Base-by-base conservation (phyloP, 2,888 invertebrate species). In the Steinernema hermaphroditum region DNA sequence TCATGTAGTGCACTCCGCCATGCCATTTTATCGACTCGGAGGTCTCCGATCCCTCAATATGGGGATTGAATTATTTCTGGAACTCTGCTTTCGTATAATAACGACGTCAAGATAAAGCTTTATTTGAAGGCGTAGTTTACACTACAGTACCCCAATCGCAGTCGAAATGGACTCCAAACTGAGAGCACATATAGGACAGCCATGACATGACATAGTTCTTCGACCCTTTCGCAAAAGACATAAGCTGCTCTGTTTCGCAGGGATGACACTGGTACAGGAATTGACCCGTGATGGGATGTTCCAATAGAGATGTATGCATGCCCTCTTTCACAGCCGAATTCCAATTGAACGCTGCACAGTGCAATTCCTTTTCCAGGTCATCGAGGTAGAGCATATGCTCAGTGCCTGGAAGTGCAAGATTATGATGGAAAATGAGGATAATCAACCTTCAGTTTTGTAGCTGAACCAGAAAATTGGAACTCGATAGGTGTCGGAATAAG, bases 121-220 rank as follows among this genome's bases (percentile, higher is more conserved):
- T n/a, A n/a, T n/a, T n/a, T n/a, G n/a, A n/a, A n/a, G n/a, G n/a
- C n/a, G n/a, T n/a, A n/a, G n/a, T n/a, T n/a, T n/a, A n/a, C n/a
- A n/a, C 27, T 54, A 16, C 4, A 16, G 6, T 14, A 22, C 54
- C 27, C 27, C 22, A 54, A 2, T 54, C 54, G 16, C 27, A 27
- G 6, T 54, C 27, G 19, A 54, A 54, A 14, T 22, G 54, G 27
- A 54, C 27, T 4, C 6, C 27, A 54, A 54, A 54, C 16, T 54
- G 54, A 6, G 54, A 54, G 16, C 54, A 54, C 54, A 54, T 54
- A 16, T 54, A 54, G 12, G 54, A 54, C 54, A 54, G 22, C 54
- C 54, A 54, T 1, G 54, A 54, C 24, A 54, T 8, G n/a, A 54
- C 54, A 16, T 54, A 54, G 16, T 54, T 54, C 54, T 54, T 22